Evolutionary conservation across 2,797 vertebrate species (phyloP), one percentile per base, ranked within the genome.

Genomic region (Xerus rutilus): DNA sequence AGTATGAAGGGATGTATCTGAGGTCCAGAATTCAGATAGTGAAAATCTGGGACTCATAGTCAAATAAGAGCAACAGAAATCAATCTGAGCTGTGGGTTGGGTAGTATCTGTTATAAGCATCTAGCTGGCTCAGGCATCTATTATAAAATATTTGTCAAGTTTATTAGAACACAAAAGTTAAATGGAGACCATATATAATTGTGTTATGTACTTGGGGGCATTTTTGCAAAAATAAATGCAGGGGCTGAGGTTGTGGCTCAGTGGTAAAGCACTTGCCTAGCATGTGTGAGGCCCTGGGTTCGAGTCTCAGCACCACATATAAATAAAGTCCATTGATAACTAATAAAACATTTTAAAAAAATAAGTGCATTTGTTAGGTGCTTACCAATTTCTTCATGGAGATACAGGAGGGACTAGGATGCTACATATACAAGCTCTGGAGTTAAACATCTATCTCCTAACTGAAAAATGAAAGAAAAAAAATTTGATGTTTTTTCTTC

Each of bases 301-400:
- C 3, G 39, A 39, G 39, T 39, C 39, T 39, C 39, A 39, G 39
- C 39, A 39, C 39, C 39, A 39, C 39, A 39, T 39, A 39, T 39
- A 39, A 39, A 39, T 39, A 39, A 39, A 39, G 39, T 39, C 39
- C 39, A 39, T 39, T 39, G 39, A 39, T 39, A 39, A 39, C 39
- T 39, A 39, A 39, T 2, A 39, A 39, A 39, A 39, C 3, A 39
- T 39, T 39, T 39, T 39, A 39, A 39, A 39, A 39, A 39, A 39
- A 14, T 59, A 91, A 73, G 39, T 69, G 76, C 21, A 45, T 85
- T 92, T 91, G 18, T 54, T 84, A 72, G 43, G 12, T 72, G 59
- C 74, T 93, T 92, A 86, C 85, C 65, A 93, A 30, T 91, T n/a
- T 91, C 70, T 84, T 92, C 28, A 25, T 69, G 64, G 54, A 84